Percentiles rank a stretch among this genome's conserved stretches.
These are phyloP conservation scores for Oscheius sp. DNA, from an alignment of 1,140 invertebrate genomes.

Conservation along the genomic window DNA sequence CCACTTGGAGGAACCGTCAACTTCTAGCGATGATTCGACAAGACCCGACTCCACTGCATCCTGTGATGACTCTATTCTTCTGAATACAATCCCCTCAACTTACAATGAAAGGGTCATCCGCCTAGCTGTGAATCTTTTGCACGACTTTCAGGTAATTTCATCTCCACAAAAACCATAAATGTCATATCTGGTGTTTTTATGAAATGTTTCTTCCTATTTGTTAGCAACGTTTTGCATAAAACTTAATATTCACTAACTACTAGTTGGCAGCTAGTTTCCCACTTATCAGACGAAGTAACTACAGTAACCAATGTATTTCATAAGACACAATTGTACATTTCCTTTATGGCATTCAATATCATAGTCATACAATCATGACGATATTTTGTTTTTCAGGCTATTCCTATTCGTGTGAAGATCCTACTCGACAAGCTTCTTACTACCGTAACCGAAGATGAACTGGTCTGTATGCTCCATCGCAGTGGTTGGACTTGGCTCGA, in stretches of 20 bases:
- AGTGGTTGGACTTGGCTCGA: neutral
- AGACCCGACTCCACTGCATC: neutral
- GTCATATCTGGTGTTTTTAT: no score
- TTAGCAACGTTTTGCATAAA: no score
- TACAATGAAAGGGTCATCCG: neutral
- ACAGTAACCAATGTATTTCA: no score
- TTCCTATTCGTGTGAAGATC: slow-evolving; percentile 6
- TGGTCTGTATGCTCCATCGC: neutral
- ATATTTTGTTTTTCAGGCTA: neutral
- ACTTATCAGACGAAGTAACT: no score
- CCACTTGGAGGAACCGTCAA: neutral
- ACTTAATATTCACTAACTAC: no score
- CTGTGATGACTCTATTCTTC: slow-evolving; percentile 1
- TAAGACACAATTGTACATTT: no score
- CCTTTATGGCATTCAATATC: no score
- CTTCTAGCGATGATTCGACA: neutral
- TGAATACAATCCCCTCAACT: neutral
- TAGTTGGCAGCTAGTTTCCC: no score
- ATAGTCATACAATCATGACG: no score
- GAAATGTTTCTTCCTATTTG: no score
- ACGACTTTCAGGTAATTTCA: neutral
- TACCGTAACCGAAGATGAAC: neutral
- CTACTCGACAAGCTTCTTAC: neutral
- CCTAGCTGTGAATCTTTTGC: neutral
- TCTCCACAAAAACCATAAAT: neutral